Evolutionary conservation across 2,888 invertebrate species (phyloP), one percentile per base, ranked within the genome.

Genomic region (Tridacna gigas): DNA sequence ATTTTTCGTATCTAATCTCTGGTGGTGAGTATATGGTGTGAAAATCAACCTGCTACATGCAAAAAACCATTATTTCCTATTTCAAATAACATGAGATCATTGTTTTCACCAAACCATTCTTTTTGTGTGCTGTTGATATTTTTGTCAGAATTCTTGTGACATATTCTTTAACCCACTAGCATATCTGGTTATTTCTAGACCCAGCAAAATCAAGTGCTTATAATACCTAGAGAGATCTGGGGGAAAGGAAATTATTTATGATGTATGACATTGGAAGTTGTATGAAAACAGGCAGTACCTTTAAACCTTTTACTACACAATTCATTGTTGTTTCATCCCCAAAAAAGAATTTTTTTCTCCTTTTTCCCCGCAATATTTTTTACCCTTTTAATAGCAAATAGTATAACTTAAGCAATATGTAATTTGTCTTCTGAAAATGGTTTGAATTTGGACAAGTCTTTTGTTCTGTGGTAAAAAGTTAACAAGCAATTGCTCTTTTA

Each of bases 1-100:
- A 47, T 71, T 71, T 47, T 71, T 45, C 47, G 47, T 71, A 47
- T 71, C 9, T 71, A 71, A 71, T 47, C 22, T 37, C 37, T 28
- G 22, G 47, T 45, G 71, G 71, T 71, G 25, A 71, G 71, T 71
- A 71, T 25, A 15, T 5, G 5, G 67, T 63, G 63, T 63, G 63
- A 25, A 26, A 20, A 22, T 63, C 20, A 20, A 56, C 56, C 20
- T 47, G 47, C n/a, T 67, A 67, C 37, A 67, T 26, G 9, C 67
- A 67, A 9, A 67, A 20, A 37, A 7, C 37, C 37, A 37, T 37
- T 37, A 37, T 37, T 7, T 37, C 37, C 37, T 37, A 37, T 37
- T 37, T 7, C 2, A 37, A 37, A 37, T 37, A 37, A 37, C 37
- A 37, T 37, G 37, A 37, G 37, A 37, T 37, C 37, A 37, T 37